Base-by-base conservation (phyloP, 2,888 invertebrate species). In the Tholera decimalis region DNA sequence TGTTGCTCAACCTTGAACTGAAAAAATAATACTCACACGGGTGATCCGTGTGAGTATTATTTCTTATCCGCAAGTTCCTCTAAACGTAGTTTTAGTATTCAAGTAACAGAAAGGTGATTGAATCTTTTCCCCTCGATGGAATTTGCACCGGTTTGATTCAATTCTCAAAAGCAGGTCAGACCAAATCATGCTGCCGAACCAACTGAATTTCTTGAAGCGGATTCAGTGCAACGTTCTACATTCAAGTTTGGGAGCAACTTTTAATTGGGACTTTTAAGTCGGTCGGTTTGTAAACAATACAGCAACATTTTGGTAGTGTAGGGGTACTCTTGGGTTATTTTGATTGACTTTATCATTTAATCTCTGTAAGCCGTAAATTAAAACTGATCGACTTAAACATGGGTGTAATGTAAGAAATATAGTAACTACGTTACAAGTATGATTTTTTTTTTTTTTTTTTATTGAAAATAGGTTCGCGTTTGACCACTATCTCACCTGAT, bases 141-240 rank as follows among this genome's bases (percentile, higher is more conserved):
- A 64, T 64, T 62, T 64, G 76, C 64, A 61, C 74, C 28, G 53
- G 70, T 79, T 77, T 76, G 64, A 83, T 83, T 83, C 65, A 63
- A 76, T 76, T 66, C 59, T 35, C 43, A 75, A 79, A 79, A 76
- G 76, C 79, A 76, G 78, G 78, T 79, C 78, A 79, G 30, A 18
- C 58, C 18, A 54, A 79, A 73, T 64, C 66, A 65, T 59, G 35
- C 46, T 60, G 60, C 41, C 70, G 58, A 59, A 47, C 30, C 37
- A 65, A 63, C 65, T 55, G 62, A 61, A 73, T 73, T 47, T 59
- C 64, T 73, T 57, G 53, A 69, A 56, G 60, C 37, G 37, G 60
- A 65, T 69, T 56, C 41, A 47, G 59, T 62, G 63, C 43, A 50
- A 39, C 37, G 64, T 50, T 68, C 46, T 44, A 73, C 22, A 59